Percentiles rank a stretch among this genome's conserved stretches.
These are phyloP conservation scores for Peromyscus polionotus DNA, from an alignment of 2,113 vertebrate genomes.

Conservation along the genomic window DNA sequence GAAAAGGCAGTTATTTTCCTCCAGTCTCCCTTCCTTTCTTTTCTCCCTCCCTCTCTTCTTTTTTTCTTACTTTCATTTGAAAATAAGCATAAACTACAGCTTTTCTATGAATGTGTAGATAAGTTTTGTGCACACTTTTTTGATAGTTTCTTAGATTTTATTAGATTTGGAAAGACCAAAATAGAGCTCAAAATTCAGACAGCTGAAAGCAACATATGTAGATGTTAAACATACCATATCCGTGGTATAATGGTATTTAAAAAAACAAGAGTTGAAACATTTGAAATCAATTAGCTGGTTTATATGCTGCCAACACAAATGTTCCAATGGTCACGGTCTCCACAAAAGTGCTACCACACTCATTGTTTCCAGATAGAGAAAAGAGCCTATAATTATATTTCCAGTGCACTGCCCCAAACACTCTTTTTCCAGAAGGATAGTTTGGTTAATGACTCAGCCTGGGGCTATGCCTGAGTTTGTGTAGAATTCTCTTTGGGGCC, in stretches of 20 bases:
- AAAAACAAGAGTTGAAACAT: neutral
- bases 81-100: neutral
- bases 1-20: neutral
- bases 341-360: neutral
- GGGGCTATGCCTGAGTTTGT: neutral
- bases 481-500: neutral
- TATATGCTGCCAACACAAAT: slow-evolving; percentile 44
- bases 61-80: neutral
- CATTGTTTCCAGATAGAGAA: slow-evolving; percentile 29
- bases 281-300: neutral
- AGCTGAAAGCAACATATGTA: neutral
- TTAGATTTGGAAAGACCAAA: neutral
- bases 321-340: neutral
- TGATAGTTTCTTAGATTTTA: neutral
- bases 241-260: neutral
- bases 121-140: neutral
- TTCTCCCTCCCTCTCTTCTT: neutral
- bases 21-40: too few relatives aligned
- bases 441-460: slow-evolving; percentile 35
- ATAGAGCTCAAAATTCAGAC: neutral
- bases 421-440: slow-evolving; percentile 19
- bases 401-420: slow-evolving; percentile 10
- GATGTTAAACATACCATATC: neutral
- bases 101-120: neutral
- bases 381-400: slow-evolving; percentile 41